Base-by-base conservation (phyloP, 2,113 vertebrate species). In the Rattus rattus region DNA sequence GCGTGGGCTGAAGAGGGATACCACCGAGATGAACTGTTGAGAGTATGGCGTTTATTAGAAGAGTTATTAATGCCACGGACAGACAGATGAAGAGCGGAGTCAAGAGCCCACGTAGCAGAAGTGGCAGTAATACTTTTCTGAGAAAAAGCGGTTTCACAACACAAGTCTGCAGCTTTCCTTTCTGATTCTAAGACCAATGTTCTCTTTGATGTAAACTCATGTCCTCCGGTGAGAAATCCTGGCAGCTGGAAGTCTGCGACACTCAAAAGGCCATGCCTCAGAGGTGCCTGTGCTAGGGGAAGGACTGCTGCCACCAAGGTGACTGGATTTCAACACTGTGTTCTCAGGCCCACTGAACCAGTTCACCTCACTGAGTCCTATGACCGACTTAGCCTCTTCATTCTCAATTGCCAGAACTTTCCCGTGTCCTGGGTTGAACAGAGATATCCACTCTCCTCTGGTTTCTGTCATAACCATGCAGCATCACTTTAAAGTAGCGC, bases 381-480 rank as follows among this genome's bases (percentile, higher is more conserved):
- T 30, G 87, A 33, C 28, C 77, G 88, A 17, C 22, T 30, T 20
- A 19, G 11, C 16, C 24, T 39, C 70, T 86, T 39, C n/a, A 7
- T 20, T 77, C 43, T 39, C 12, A 54, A 54, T 63, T 70, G 43
- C 65, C 14, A 61, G 85, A 59, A 79, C 5, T 30, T 69, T 81
- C 49, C 26, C 1, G 1, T 19, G 10, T 12, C 22, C 4, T 30
- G n/a, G 52, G 14, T 59, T 56, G 24, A 59, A 56, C 56, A 11
- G 56, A 26, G 43, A 59, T 5, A 70, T 24, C 65, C 20, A 0
- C 52, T 43, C 7, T 47, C 17, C 70, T 85, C 49, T 70, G 43
- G 13, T 0, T 63, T 90, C 56, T 76, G 59, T 16, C 22, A 19
- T 33, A 8, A 8, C n/a, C n/a, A 9, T 0, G 3, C 20, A 6